Evolutionary conservation across 2,888 invertebrate species (phyloP), one percentile per base, ranked within the genome.

Genomic region (Sussaba pulchella): DNA sequence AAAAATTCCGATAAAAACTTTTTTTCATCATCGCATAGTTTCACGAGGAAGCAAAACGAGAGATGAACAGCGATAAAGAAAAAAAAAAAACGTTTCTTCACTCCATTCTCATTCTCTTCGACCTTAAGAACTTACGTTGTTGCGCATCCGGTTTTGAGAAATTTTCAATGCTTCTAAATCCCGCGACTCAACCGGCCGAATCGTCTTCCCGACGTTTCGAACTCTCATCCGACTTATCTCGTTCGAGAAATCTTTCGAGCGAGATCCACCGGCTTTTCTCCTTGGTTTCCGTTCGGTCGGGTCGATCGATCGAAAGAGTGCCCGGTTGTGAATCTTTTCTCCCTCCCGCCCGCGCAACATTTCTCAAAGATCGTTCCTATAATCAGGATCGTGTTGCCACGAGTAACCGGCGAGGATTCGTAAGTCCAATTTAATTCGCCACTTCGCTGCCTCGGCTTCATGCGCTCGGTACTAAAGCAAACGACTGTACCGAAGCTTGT

Each of bases 331-430:
- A 31, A 63, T 76, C 54, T 76, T 81, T n/a, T n/a, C n/a, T n/a
- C n/a, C n/a, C n/a, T n/a, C n/a, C n/a, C n/a, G n/a, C 31, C 26
- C 41, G 57, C 24, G 39, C 43, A 64, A 73, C n/a, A 54, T 6
- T 2, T 31, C 66, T 52, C 41, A 10, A 63, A 73, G 72, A 76
- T 76, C 63, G 63, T 63, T 76, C n/a, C 67, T 72, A 72, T 81
- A 81, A 81, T 81, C 72, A 73, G 72, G 17, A 54, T 76, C 67
- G 61, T 52, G 59, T 67, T 59, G 41, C 43, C n/a, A 59, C 47
- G 64, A 64, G 63, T 69, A 61, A 66, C 57, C 63, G 72, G 54
- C 71, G 31, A 45, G 57, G 41, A 54, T 39, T 47, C 39, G 21
- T n/a, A 76, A 67, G 45, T 67, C 67, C 63, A 72, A 57, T 72